Conservation (phyloP, 2,888 invertebrate species). For the Ichneumoninae sp. region DNA sequence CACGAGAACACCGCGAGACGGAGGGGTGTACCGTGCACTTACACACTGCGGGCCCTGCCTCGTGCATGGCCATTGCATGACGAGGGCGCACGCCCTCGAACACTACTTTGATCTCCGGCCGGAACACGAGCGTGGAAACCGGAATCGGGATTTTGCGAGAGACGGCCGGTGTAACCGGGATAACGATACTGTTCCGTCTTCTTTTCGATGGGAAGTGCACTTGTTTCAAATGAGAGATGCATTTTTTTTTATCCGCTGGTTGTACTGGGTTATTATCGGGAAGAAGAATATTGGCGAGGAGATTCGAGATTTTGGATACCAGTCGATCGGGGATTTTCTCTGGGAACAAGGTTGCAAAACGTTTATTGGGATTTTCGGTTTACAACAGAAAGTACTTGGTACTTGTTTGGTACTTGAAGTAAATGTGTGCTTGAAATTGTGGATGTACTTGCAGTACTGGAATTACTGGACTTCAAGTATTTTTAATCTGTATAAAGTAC, state of each 20-base stretch:
- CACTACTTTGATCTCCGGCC: conserved; percentile 62
- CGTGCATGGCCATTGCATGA: conserved; percentile 60
- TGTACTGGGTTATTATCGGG: neutral
- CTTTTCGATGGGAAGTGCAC: neutral
- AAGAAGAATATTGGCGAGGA: no score
- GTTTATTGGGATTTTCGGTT: neutral
- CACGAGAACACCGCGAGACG: conserved; percentile 34
- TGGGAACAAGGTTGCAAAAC: neutral
- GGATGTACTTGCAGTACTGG: neutral
- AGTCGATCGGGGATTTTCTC: neutral
- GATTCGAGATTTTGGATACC: neutral
- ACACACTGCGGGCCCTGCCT: neutral
- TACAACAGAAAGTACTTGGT: neutral
- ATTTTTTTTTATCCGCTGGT: neutral
- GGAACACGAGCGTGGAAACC: conserved; percentile 63
- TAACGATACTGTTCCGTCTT: conserved; percentile 5
- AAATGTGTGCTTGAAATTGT: neutral
- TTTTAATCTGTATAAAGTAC: neutral
- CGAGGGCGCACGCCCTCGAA: conserved; percentile 60
- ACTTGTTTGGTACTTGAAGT: neutral
- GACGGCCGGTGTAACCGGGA: neutral
- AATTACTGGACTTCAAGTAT: neutral
- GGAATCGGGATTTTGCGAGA: conserved; percentile 39
- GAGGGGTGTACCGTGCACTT: conserved; percentile 17
- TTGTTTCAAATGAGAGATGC: neutral